These are phyloP conservation scores for Tenthredo scrophulariae DNA, from an alignment of 2,888 invertebrate genomes.

Conservation along the genomic window DNA sequence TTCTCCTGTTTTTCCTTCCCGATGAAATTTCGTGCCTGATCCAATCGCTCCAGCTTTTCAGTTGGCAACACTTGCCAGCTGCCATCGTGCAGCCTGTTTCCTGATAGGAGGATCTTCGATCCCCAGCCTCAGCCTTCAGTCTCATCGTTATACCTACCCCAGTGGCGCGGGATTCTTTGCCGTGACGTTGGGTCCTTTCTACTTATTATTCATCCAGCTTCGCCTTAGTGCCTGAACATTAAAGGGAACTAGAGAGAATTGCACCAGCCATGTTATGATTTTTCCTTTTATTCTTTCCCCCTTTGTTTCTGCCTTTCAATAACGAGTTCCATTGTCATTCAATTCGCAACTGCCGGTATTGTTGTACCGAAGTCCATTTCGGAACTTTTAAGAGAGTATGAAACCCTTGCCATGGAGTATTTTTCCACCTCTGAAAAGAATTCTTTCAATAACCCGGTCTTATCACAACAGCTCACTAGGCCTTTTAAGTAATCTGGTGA, in stretches of 20 bases:
- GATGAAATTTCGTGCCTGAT: conserved; percentile 11
- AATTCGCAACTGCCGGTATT: neutral
- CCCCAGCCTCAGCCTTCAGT: conserved; percentile 34
- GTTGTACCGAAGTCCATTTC: neutral
- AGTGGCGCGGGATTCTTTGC: neutral
- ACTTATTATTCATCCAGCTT: conserved; percentile 36
- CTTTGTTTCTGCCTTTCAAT: neutral
- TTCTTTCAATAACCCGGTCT: neutral
- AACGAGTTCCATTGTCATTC: neutral
- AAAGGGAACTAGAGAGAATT: conserved; percentile 18
- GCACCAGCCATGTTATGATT: neutral
- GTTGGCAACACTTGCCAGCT: conserved; percentile 38
- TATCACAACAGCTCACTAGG: neutral
- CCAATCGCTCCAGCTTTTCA: conserved; percentile 29
- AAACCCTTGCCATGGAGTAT: neutral
- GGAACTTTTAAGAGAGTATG: neutral
- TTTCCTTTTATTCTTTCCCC: neutral
- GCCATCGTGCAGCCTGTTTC: conserved; percentile 27
- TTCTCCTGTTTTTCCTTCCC: neutral
- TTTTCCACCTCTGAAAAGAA: neutral
- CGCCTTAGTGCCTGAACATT: neutral
- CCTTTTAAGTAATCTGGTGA: neutral
- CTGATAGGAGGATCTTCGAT: conserved; percentile 35
- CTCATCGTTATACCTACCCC: neutral
- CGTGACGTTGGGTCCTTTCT: neutral